Evolutionary conservation across 2,113 vertebrate genomes (phyloP).

Genomic region (Chinchilla lanigera): DNA sequence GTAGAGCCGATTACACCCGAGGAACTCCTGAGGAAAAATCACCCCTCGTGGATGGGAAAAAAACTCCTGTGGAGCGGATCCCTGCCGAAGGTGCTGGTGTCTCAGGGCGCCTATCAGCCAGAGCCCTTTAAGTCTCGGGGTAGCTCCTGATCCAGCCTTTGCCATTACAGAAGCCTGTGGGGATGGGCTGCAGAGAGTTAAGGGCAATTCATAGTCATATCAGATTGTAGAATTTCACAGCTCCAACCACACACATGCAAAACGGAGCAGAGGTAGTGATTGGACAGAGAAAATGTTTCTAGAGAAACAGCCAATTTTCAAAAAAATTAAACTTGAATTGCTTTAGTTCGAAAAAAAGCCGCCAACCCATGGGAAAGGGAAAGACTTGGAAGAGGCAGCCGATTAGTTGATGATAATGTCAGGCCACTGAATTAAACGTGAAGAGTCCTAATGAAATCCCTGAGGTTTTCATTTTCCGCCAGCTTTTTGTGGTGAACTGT

Average conservation of each 20-base stretch:
- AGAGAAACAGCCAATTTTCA: background rate
- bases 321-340: conserved; percentile 14
- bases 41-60: background rate
- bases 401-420: conserved; percentile 45
- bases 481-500: conserved; percentile 17
- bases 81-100: background rate
- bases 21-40: conserved; percentile 52
- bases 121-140: background rate
- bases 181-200: background rate
- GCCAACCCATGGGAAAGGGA: background rate
- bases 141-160: background rate
- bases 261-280: background rate
- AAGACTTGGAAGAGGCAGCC: background rate
- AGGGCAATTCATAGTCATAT: background rate
- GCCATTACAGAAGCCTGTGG: background rate
- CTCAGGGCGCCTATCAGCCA: background rate
- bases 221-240: background rate
- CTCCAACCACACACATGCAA: background rate
- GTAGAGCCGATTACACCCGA: conserved; percentile 43
- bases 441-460: conserved; percentile 46
- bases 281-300: conserved; percentile 24
- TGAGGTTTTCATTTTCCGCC: conserved; percentile 59
- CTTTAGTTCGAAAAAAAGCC: background rate
- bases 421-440: conserved; percentile 51
- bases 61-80: background rate